These are phyloP conservation scores for Polyergus mexicanus DNA, from an alignment of 1,140 invertebrate genomes.

Conservation along the genomic window DNA sequence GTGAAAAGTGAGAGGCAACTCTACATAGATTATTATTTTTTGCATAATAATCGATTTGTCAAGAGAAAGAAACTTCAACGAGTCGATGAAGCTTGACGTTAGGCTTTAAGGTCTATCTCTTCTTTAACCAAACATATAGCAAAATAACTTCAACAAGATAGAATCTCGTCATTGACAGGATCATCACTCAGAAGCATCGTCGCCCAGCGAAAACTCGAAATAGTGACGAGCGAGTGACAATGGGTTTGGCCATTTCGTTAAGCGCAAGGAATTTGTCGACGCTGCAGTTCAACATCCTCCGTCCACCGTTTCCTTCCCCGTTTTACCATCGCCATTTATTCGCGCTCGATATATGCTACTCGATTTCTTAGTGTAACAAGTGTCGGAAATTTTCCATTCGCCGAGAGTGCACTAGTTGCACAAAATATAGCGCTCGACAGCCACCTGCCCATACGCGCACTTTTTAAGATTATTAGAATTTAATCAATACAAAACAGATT, in stretches of 20 bases:
- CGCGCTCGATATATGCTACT: slow-evolving; percentile 63
- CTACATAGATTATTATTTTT: too few relatives aligned
- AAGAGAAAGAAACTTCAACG: too few relatives aligned
- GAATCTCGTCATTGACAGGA: slow-evolving; percentile 66
- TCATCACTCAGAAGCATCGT: background rate
- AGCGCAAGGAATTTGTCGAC: slow-evolving; percentile 84
- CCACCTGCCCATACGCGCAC: background rate
- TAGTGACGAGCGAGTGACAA: slow-evolving; percentile 77
- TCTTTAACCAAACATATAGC: slow-evolving; percentile 55
- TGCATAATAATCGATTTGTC: too few relatives aligned
- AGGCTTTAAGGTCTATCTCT: slow-evolving; percentile 73
- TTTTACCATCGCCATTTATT: slow-evolving; percentile 58
- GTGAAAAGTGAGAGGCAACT: too few relatives aligned
- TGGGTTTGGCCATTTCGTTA: slow-evolving; percentile 83
- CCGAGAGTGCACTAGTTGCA: slow-evolving; percentile 17
- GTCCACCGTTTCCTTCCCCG: slow-evolving; percentile 67
- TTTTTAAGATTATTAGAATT: background rate
- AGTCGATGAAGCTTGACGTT: background rate
- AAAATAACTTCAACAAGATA: slow-evolving; percentile 52
- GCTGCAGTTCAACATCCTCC: slow-evolving; percentile 79
- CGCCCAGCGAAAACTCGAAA: slow-evolving; percentile 74
- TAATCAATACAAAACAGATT: background rate
- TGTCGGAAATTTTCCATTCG: slow-evolving; percentile 64
- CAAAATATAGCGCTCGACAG: background rate
- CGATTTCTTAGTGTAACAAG: slow-evolving; percentile 60